These are phyloP conservation scores for Agriopis marginaria DNA, from an alignment of 2,888 invertebrate species.

Conservation along the genomic window DNA sequence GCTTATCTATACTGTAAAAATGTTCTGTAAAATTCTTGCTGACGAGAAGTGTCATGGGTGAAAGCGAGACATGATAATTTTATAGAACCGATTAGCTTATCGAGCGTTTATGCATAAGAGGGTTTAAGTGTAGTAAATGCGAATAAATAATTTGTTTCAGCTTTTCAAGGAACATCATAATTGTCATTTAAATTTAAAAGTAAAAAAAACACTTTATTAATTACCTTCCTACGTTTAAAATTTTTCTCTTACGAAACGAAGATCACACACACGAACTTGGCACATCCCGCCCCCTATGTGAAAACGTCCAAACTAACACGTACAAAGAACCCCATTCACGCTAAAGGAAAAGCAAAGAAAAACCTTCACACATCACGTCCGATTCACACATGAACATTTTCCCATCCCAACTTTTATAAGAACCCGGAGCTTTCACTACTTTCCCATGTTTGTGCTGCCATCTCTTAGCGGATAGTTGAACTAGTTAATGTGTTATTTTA, in stretches of 20 bases:
- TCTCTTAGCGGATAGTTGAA: constrained; percentile 74
- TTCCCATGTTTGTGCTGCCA: constrained; percentile 60
- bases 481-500: constrained; percentile 41
- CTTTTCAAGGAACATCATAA: too few relatives aligned
- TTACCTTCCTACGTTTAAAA: too few relatives aligned
- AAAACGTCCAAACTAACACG: constrained; percentile 72
- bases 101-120: too few relatives aligned
- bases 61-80: too few relatives aligned
- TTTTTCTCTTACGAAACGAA: background rate
- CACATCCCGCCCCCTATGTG: constrained; percentile 76
- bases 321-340: constrained; percentile 66
- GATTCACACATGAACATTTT: constrained; percentile 60
- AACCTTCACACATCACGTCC: constrained; percentile 60
- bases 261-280: constrained; percentile 41
- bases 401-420: constrained; percentile 46
- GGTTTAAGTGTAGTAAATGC: too few relatives aligned
- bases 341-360: constrained; percentile 77
- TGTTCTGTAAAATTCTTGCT: too few relatives aligned
- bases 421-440: constrained; percentile 36
- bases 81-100: too few relatives aligned
- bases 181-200: too few relatives aligned
- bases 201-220: too few relatives aligned
- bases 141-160: too few relatives aligned
- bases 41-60: too few relatives aligned
- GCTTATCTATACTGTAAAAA: too few relatives aligned